Evolutionary conservation across 2,113 vertebrate genomes (phyloP).

Genomic region (Phaethon lepturus): DNA sequence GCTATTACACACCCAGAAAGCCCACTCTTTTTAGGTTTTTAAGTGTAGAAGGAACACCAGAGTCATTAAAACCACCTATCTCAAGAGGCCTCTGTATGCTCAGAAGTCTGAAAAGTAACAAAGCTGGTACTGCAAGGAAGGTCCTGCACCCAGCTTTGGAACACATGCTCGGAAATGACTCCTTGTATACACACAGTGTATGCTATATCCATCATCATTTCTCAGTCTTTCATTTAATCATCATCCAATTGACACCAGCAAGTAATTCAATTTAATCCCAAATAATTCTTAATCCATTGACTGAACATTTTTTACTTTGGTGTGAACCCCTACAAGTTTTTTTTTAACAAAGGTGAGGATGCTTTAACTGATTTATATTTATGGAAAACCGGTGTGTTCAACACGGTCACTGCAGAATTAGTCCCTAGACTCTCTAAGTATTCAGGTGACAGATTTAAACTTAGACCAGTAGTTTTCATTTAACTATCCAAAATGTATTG

Average conservation of each 20-base stretch:
- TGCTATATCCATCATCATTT: rapidly evolving
- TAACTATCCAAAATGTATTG: not conserved
- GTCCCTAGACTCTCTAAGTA: not conserved
- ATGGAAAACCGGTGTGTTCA: not conserved
- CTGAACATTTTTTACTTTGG: too few relatives aligned
- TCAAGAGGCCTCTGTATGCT: not conserved
- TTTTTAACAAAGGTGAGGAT: not conserved
- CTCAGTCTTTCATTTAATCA: not conserved
- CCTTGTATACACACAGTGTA: rapidly evolving
- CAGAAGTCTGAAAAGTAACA: not conserved
- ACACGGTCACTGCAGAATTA: not conserved
- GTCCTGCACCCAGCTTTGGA: not conserved
- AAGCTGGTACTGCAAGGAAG: not conserved
- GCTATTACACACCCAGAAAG: not conserved
- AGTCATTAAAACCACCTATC: rapidly evolving
- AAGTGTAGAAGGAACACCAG: not conserved
- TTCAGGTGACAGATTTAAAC: not conserved
- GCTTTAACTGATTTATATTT: not conserved
- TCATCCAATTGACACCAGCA: not conserved
- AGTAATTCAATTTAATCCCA: not conserved
- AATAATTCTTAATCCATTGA: not conserved
- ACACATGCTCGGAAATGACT: not conserved
- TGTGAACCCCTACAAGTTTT: not conserved
- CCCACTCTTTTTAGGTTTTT: not conserved
- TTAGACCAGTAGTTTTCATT: not conserved